Evolutionary conservation across 2,888 invertebrate species (phyloP), one percentile per base, ranked within the genome.

Genomic region (Drosophila tanythrix): DNA sequence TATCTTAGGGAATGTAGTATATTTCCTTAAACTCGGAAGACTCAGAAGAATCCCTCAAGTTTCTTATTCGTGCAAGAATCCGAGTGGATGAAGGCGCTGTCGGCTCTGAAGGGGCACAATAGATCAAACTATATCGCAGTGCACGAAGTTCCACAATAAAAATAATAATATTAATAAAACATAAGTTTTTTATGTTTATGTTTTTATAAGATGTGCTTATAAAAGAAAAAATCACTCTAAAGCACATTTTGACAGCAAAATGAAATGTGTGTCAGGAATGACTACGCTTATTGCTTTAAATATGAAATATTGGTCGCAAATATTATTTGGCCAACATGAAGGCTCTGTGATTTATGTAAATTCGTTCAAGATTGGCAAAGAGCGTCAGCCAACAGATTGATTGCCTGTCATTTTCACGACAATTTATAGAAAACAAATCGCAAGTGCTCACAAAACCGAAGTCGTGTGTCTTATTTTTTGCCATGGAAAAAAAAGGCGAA

Each of bases 31-130:
- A 2, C 2, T n/a, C 1, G 2, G 3, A 43, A 43, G n/a, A 1
- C 11, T 21, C 31, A 0, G 3, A 31, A 13, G 13, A 13, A 21
- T 21, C 2, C 38, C 38, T n/a, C n/a, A 10, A n/a, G 40, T n/a
- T n/a, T 43, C 21, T 7, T 13, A 25, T 25, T 25, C 13, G 15
- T 25, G 13, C 21, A 13, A 21, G 7, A 7, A 21, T 7, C 7
- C 2, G 0, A 4, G 4, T 2, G 11, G 21, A 43, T 11, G 21
- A 1, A 2, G 5, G 0, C 15, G 15, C 21, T 21, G 7, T 7
- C 13, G 1, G 3, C 3, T 40, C 3, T 46, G 2, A 7, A 46
- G 3, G 13, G 3, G 6, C 46, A 46, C 13, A 15, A 21, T 15
- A 2, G 13, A 2, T 46, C 10, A 18, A 38, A 2, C 36, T 18